Base-by-base conservation (phyloP, 2,113 vertebrate genomes). In the Dromas ardeola region DNA sequence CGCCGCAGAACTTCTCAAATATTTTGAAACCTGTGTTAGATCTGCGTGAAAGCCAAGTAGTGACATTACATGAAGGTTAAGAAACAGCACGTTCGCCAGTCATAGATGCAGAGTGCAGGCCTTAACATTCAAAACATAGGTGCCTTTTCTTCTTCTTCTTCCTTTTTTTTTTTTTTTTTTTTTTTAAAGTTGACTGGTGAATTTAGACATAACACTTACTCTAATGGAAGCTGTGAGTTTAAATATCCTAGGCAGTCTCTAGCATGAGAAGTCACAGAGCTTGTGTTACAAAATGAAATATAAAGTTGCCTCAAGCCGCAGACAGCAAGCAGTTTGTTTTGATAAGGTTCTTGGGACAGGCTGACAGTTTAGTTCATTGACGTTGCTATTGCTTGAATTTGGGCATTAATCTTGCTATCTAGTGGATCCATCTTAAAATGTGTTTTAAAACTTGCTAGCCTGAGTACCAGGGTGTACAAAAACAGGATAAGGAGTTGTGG, bases 271-370 rank as follows among this genome's bases (percentile, higher is more conserved):
- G 76, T 50, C 32, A 29, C 29, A 81, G n/a, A 73, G 18, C 38
- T 80, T 71, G 18, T 15, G 43, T 27, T 90, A 19, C 25, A 63
- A 42, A 74, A 86, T 87, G 27, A 79, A 87, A 92, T 65, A 91
- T 13, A 93, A 76, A 88, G 52, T 67, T 88, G 43, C 58, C n/a
- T 90, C 50, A 50, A 93, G 69, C 52, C 20, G 40, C 21, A 72
- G 86, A 49, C 47, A 81, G 49, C 25, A 40, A 90, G 49, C 76
- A 76, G 63, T 92, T 93, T 95, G 63, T 84, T 95, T 88, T 91
- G 69, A 49, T 79, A 59, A 84, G 36, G 53, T 69, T 88, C 90
- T 84, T 22, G 70, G 61, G 56, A 85, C 19, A 61, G 52, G 47
- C 43, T 81, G 82, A 86, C 43, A 55, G 55, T 67, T 88, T 47